These are phyloP conservation scores for Oxycera nigricornis DNA, from an alignment of 2,888 invertebrate species.

Conservation along the genomic window DNA sequence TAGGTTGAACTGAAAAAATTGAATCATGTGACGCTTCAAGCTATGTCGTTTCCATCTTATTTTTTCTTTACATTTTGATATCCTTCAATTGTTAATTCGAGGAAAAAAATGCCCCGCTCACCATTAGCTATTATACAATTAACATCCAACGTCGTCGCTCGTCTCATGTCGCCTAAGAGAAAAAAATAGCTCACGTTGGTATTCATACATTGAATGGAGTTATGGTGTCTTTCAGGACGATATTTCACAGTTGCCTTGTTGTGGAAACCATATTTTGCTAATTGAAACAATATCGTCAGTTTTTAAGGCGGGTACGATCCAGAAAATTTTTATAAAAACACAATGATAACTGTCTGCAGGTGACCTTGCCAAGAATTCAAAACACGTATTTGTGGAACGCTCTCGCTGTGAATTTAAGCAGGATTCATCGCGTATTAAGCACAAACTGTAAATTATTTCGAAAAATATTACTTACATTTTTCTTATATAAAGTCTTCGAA, in stretches of 20 bases:
- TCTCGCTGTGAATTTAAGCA: no score
- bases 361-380: no score
- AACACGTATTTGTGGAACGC: no score
- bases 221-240: not conserved
- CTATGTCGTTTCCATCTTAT: not conserved
- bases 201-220: no score
- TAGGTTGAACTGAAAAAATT: not conserved
- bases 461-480: no score
- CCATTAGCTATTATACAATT: conserved; percentile 31
- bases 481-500: no score
- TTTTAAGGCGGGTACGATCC: no score
- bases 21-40: not conserved
- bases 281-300: conserved; percentile 4
- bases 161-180: not conserved
- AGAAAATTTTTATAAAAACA: no score
- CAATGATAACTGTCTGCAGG: no score
- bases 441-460: no score
- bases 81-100: conserved; percentile 14
- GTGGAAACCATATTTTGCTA: conserved; percentile 31
- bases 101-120: conserved; percentile 19
- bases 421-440: no score
- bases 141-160: not conserved
- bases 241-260: conserved; percentile 8
- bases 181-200: no score
- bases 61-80: not conserved